These are phyloP conservation scores for Pseudorasbora parva DNA, from an alignment of 2,113 vertebrate species.

Conservation along the genomic window DNA sequence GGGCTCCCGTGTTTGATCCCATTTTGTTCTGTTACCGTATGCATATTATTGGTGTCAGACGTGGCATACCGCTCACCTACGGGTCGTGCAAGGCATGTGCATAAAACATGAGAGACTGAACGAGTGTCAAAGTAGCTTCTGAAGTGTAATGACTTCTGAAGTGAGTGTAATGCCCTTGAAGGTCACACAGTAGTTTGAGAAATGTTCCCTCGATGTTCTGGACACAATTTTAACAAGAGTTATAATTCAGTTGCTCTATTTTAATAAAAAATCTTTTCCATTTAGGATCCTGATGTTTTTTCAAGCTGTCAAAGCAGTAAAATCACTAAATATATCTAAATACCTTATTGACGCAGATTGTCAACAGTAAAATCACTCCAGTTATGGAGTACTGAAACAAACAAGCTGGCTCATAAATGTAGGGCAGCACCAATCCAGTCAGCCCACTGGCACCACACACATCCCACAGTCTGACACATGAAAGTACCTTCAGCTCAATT, in stretches of 20 bases:
- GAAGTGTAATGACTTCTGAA: constrained; percentile 31
- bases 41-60: constrained; percentile 14
- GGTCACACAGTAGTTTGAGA: constrained; percentile 15
- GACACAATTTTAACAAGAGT: constrained; percentile 23
- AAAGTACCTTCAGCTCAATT: constrained; percentile 51
- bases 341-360: constrained; percentile 12
- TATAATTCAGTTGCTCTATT: constrained; percentile 19
- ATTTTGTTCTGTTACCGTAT: constrained; percentile 15
- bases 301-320: constrained; percentile 2
- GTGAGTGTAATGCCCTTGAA: constrained; percentile 24
- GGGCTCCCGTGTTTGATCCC: constrained; percentile 15
- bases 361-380: constrained; percentile 20
- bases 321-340: constrained; percentile 32
- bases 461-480: constrained; percentile 32
- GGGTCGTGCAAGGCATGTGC: constrained; percentile 12
- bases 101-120: constrained; percentile 28
- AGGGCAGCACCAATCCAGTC: constrained; percentile 19
- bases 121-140: not conserved
- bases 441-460: constrained; percentile 34
- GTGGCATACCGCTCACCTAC: not conserved
- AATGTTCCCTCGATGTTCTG: constrained; percentile 14
- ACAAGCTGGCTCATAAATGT: constrained; percentile 16
- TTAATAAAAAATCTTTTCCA: not conserved
- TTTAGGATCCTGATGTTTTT: constrained; percentile 5
- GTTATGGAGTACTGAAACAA: constrained; percentile 26